Conservation (phyloP, 2,113 vertebrate genomes). For the Cyanistes caeruleus region DNA sequence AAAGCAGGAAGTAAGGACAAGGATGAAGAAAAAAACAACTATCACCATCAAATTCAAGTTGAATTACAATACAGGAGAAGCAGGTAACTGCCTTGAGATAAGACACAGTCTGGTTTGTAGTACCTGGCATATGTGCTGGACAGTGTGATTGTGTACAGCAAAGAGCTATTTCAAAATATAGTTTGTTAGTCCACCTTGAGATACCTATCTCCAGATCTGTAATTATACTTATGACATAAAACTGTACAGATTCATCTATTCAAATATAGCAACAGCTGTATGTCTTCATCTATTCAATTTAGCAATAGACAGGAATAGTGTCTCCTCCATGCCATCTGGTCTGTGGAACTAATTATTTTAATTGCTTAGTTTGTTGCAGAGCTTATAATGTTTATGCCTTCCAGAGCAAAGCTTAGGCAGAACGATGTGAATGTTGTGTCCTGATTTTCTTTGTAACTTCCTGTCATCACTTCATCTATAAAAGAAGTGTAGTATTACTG, state of each 20-base stretch:
- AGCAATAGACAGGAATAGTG: background rate
- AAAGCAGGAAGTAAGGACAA: background rate
- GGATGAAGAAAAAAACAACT: background rate
- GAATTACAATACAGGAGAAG: background rate
- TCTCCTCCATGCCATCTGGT: background rate
- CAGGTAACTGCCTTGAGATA: background rate
- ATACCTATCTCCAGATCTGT: background rate
- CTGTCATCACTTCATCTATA: background rate
- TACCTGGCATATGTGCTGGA: background rate
- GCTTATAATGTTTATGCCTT: background rate
- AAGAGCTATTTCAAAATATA: background rate
- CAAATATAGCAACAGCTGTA: background rate
- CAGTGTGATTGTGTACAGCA: background rate
- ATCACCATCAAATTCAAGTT: background rate
- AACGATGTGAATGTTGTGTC: background rate
- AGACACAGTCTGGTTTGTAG: background rate
- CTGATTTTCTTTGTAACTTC: background rate
- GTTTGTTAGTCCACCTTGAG: background rate
- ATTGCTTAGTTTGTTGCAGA: background rate
- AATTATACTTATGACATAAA: background rate
- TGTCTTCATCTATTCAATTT: background rate
- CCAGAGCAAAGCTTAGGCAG: background rate
- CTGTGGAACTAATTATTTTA: background rate
- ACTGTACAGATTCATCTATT: background rate
- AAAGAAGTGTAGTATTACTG: background rate